Evolutionary conservation across 2,113 vertebrate species (phyloP), one percentile per base, ranked within the genome.

Genomic region (Clinocottus analis): DNA sequence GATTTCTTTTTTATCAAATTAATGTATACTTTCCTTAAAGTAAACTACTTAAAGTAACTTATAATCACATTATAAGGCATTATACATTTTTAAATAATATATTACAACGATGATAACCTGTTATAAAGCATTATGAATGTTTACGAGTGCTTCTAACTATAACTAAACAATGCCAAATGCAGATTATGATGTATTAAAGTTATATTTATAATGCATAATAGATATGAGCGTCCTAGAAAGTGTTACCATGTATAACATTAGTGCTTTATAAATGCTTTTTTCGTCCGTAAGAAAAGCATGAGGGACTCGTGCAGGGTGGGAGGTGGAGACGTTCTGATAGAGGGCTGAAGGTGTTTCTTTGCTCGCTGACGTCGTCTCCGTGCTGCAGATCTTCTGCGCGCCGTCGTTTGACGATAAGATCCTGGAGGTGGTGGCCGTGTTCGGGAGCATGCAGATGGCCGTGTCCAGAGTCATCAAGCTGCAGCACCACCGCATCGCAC

Each of bases 381-480:
- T 66, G 51, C 63, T 90, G 35, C 89, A 99, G 98, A 99, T 99
- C 93, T 99, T 99, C 93, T 96, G 97, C 47, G 97, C 98, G 0
- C 98, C 98, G 0, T 99, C 98, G 0, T 99, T 99, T 3, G 98
- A 99, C 82, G 98, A 99, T 90, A 99, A 99, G 91, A 98, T 99
- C 90, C 93, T 99, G 79, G 98, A 99, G 75, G 97, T 99, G 0
- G 98, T 99, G 25, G 98, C 98, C 0, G 96, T 99, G 27, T 99
- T 99, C 85, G 97, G 97, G n/a, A 99, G 97, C 74, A 96, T 99
- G 96, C 98, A 99, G 90, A 99, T 99, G 98, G 98, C 98, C 0
- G 96, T 99, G 39, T 99, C 98, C 31, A 95, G 98, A 78, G 98
- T 99, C 82, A 99, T 99, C 91, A 99, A 99, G 64, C 94, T 99